Evolutionary conservation across 2,113 vertebrate species (phyloP), one percentile per base, ranked within the genome.

Genomic region (Archilochus colubris): DNA sequence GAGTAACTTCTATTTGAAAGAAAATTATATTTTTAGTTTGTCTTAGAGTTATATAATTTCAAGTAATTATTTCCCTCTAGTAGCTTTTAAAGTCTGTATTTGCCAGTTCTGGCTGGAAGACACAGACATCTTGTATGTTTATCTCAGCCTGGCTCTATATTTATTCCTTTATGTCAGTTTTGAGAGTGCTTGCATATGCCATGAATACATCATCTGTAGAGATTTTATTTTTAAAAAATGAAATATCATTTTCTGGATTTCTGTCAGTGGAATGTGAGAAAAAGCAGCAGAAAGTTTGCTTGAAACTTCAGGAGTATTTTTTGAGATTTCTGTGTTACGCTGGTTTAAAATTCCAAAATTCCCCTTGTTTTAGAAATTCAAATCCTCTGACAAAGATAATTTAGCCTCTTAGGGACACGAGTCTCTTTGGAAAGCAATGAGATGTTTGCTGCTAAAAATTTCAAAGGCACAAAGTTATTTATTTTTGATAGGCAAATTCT

Each of bases 121-220:
- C 12, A 10, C 3, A 23, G 44, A 63, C 88, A 28, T 55, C 43
- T 77, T 25, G 13, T 82, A 7, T 88, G 68, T 72, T 44, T 70
- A 1, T 50, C 87, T 93, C 63, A 86, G 43, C 19, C n/a, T 88
- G 36, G 27, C 79, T 43, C 75, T 88, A 44, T 88, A 83, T 93
- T 95, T 82, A 93, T 91, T 93, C 38, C 87, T 94, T 89, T 74
- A 88, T 75, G 62, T 89, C 72, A 88, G 4, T 88, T 93, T 64
- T 89, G 91, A 90, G 44, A 82, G 50, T 82, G 77, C 53, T 84
- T 86, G 31, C 91, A 66, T 84, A 43, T 95, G n/a, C 89, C 20
- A 7, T 91, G 62, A 76, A 30, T 86, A 64, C 73, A 61, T 54
- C 78, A 92, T 91, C 78, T 91, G 66, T 79, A 58, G 46, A 72